A percentile compares a stretch with the other conserved stretches of the same genome.
phyloP scores from a whole-genome alignment of 2,888 invertebrate genomes.

The Listrodromus nycthemerus region DNA sequence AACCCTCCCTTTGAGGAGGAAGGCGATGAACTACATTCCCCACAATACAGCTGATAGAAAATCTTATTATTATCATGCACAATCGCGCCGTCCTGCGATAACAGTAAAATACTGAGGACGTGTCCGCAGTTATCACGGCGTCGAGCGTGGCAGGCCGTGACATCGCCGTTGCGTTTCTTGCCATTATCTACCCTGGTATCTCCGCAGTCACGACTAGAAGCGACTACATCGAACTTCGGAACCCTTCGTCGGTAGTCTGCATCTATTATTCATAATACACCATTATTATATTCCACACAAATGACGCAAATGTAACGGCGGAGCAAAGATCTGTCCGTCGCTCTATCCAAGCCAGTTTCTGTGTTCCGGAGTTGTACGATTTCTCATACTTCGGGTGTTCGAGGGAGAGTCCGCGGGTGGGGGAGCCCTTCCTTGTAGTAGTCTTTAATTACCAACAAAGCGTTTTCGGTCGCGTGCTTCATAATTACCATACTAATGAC shows the following conservation, averaged over 20 bases:
- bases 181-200: conserved; percentile 6
- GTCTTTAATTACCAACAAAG: conserved; percentile 73
- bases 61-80: not conserved
- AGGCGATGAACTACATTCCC: not conserved
- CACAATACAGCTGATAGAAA: conserved; percentile 13
- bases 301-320: not conserved
- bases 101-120: conserved; percentile 39
- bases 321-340: not conserved
- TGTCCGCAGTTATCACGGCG: conserved; percentile 16
- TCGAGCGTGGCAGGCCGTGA: conserved; percentile 63
- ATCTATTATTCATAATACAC: conserved; percentile 8
- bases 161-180: conserved; percentile 54
- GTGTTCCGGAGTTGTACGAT: not conserved
- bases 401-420: conserved; percentile 4
- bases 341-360: conserved; percentile 11
- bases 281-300: conserved; percentile 15
- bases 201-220: not conserved
- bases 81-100: not conserved
- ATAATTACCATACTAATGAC: conserved; percentile 74
- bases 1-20: conserved; percentile 3
- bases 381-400: not conserved
- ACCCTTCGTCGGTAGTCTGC: not conserved
- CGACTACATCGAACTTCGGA: conserved; percentile 18
- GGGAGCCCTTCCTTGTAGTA: conserved; percentile 7
- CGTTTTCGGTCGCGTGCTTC: conserved; percentile 67